Evolutionary conservation across 2,113 vertebrate genomes (phyloP).

Genomic region (Oriolus oriolus): DNA sequence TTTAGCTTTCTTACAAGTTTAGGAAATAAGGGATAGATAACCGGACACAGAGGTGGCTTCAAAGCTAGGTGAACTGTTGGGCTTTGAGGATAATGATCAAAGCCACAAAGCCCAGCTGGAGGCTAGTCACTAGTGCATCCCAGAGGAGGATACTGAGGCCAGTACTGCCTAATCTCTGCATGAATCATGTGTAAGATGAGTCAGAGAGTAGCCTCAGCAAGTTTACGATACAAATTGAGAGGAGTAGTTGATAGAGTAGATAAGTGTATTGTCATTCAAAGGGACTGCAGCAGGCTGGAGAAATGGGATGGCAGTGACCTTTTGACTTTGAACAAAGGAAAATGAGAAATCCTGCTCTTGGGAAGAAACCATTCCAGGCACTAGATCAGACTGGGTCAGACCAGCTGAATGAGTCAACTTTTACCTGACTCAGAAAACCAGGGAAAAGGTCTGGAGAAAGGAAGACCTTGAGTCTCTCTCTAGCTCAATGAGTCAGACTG

Average conservation of each 20-base stretch:
- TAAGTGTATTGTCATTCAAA: not conserved
- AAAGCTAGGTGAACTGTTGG: not conserved
- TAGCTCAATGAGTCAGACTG: not conserved
- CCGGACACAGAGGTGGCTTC: rapidly evolving
- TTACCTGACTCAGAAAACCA: not conserved
- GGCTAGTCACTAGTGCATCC: not conserved
- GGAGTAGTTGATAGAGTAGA: not conserved
- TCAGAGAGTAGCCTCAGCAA: not conserved
- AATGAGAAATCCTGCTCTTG: not conserved
- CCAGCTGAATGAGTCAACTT: not conserved
- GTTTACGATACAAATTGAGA: not conserved
- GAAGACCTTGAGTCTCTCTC: too few relatives aligned
- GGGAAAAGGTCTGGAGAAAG: not conserved
- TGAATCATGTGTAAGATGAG: not conserved
- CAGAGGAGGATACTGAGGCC: too few relatives aligned
- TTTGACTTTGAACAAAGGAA: not conserved
- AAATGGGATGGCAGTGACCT: not conserved
- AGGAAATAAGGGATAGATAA: not conserved
- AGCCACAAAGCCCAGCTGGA: not conserved
- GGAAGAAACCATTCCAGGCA: not conserved
- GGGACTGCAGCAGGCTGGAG: not conserved
- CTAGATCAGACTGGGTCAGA: not conserved
- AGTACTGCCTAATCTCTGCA: not conserved
- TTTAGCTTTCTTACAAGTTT: not conserved
- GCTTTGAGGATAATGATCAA: not conserved